These are phyloP conservation scores for Phoeniculus purpureus DNA, from an alignment of 2,797 vertebrate genomes.

Conservation along the genomic window DNA sequence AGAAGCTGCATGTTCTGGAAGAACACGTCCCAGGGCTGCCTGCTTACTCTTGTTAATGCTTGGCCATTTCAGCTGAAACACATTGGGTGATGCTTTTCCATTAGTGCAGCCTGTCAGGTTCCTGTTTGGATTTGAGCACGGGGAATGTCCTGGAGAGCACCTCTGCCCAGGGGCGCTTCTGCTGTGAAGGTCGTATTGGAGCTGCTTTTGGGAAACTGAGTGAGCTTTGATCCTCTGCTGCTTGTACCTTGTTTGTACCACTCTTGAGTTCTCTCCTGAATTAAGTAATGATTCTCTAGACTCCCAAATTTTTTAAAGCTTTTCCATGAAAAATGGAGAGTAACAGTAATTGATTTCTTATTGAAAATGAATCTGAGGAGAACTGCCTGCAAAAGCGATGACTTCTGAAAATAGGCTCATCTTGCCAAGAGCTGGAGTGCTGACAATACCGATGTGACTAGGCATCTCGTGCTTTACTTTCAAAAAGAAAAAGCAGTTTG, in stretches of 20 bases:
- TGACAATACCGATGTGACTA: constrained; percentile 26
- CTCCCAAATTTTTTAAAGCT: not conserved
- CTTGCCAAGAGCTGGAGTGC: constrained; percentile 2
- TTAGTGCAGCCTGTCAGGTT: not conserved
- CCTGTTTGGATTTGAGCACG: not conserved
- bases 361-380: constrained; percentile 3
- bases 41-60: not conserved
- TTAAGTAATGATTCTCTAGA: not conserved
- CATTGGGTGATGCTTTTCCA: not conserved
- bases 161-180: not conserved
- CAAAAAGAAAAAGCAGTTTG: not conserved
- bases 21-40: not conserved
- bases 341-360: not conserved
- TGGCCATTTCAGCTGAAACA: constrained; percentile 12
- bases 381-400: not conserved
- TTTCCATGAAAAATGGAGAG: not conserved
- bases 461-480: not conserved
- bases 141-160: constrained; percentile 5
- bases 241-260: not conserved
- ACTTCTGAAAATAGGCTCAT: not conserved
- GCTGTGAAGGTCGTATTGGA: not conserved
- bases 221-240: not conserved
- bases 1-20: not conserved
- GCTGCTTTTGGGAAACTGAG: rapidly evolving
- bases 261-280: not conserved